phyloP scores from a whole-genome alignment of 2,113 vertebrate genomes.

The Neogale vison region DNA sequence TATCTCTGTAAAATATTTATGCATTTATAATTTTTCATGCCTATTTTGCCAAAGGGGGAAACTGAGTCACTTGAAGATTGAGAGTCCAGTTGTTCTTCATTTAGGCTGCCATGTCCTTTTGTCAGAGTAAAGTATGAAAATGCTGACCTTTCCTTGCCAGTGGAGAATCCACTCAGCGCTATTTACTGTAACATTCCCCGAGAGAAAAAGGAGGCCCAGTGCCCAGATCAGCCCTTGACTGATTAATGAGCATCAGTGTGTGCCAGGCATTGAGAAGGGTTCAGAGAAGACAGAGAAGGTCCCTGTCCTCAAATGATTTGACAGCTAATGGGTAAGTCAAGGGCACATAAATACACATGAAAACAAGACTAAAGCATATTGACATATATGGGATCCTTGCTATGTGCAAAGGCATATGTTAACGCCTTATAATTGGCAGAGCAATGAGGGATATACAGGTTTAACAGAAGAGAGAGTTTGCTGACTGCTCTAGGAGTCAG shows the following conservation, averaged over 20 bases:
- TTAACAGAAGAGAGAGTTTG: background rate
- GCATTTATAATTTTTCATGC: background rate
- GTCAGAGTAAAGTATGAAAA: background rate
- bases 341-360: background rate
- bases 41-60: background rate
- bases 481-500: background rate
- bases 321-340: background rate
- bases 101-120: background rate
- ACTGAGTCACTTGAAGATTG: background rate
- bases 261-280: background rate
- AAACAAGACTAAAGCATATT: background rate
- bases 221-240: background rate
- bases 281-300: background rate
- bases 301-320: background rate
- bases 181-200: background rate
- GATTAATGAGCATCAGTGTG: background rate
- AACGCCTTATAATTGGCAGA: background rate
- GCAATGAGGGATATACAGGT: background rate
- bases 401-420: background rate
- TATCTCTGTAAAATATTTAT: conserved; percentile 24
- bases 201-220: background rate
- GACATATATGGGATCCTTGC: background rate
- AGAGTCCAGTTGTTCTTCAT: background rate
- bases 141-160: background rate
- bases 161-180: background rate